phyloP scores from a whole-genome alignment of 2,113 vertebrate species.

The Ceyx cyanopectus region DNA sequence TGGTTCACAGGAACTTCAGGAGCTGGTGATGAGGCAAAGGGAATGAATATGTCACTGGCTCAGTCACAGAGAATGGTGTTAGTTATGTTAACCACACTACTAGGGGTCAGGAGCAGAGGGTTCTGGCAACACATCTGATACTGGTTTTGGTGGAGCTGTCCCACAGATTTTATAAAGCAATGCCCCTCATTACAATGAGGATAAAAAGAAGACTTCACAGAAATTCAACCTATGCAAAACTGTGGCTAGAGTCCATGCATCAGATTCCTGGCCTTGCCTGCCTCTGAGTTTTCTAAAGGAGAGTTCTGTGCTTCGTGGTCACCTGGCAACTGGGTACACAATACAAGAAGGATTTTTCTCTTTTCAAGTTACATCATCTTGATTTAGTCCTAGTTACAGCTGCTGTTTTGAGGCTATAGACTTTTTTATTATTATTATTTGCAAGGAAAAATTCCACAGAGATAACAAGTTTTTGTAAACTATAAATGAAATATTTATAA shows the following conservation, averaged over 20 bases:
- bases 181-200: neutral
- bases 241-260: rapidly evolving
- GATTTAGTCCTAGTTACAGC: neutral
- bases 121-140: neutral
- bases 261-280: neutral
- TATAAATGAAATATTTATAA: neutral
- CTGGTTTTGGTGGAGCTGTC: neutral
- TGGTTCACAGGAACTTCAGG: neutral
- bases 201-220: neutral
- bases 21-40: neutral
- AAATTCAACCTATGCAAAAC: neutral
- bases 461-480: neutral
- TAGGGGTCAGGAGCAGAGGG: neutral
- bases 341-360: neutral
- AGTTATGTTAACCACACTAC: rapidly evolving
- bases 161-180: neutral
- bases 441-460: neutral
- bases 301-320: neutral
- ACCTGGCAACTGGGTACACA: neutral
- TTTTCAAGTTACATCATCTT: neutral
- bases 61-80: neutral
- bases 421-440: neutral
- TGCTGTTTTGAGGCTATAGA: neutral
- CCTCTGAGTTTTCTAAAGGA: neutral
- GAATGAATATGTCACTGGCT: rapidly evolving